phyloP scores from a whole-genome alignment of 2,113 vertebrate genomes.

The Ia io region DNA sequence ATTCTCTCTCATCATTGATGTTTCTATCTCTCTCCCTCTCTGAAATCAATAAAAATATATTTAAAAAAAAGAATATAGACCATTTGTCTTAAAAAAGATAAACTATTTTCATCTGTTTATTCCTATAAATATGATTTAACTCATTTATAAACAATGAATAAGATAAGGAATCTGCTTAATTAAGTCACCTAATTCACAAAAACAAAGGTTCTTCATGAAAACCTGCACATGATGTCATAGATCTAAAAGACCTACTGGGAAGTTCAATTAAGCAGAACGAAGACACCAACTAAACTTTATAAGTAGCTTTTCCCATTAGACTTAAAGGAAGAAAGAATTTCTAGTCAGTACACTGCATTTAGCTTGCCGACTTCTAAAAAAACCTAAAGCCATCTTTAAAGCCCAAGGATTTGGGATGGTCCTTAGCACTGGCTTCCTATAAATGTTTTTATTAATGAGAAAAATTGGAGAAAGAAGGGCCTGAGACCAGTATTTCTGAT shows the following conservation, averaged over 20 bases:
- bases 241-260: neutral
- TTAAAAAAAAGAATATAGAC: too few species aligned
- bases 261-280: conserved; percentile 28
- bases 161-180: neutral
- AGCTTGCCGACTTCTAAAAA: neutral
- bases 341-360: neutral
- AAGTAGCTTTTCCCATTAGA: neutral
- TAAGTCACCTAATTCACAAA: conserved; percentile 12
- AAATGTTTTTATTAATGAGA: neutral
- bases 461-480: neutral
- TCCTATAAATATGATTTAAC: neutral
- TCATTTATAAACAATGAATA: conserved; percentile 8
- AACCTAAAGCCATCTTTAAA: neutral
- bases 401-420: neutral
- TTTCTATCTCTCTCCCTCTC: too few species aligned
- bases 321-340: neutral
- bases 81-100: neutral
- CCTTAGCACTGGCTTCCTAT: neutral
- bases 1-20: too few species aligned
- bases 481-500: neutral
- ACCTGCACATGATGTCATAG: neutral
- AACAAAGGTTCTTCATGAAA: neutral
- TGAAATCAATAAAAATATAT: too few species aligned
- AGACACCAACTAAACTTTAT: neutral
- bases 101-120: conserved; percentile 3